These are phyloP conservation scores for Drepana falcataria DNA, from an alignment of 2,888 invertebrate genomes.

Conservation along the genomic window DNA sequence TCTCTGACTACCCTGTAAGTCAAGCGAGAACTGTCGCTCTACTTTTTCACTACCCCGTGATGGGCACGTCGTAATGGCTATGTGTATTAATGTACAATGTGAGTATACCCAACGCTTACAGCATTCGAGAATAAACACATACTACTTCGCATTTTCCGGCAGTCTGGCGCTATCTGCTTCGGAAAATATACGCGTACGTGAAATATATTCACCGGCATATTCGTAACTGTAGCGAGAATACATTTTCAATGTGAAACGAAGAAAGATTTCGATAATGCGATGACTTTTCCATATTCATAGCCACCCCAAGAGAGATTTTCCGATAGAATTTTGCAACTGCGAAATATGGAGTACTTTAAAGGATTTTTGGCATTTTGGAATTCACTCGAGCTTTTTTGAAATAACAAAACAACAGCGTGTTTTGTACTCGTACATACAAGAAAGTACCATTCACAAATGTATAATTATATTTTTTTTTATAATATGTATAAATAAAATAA, in stretches of 20 bases:
- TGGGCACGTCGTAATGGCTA: too few relatives aligned
- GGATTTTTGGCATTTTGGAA: neutral
- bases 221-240: slow-evolving; percentile 10
- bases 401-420: too few relatives aligned
- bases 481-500: too few relatives aligned
- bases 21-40: too few relatives aligned
- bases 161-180: neutral
- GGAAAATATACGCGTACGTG: neutral
- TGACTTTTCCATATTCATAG: slow-evolving; percentile 31
- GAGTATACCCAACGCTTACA: too few relatives aligned
- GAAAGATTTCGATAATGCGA: slow-evolving; percentile 27
- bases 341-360: slow-evolving; percentile 11
- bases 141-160: neutral
- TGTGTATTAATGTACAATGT: too few relatives aligned
- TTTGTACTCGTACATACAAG: too few relatives aligned
- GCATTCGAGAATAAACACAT: neutral
- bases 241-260: slow-evolving; percentile 8
- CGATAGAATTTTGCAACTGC: slow-evolving; percentile 3
- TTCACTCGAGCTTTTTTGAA: too few relatives aligned
- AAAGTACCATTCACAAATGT: too few relatives aligned
- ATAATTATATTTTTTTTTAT: too few relatives aligned
- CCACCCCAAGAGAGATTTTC: slow-evolving; percentile 17
- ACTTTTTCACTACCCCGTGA: too few relatives aligned
- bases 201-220: neutral
- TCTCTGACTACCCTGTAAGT: too few relatives aligned